Base-by-base conservation (phyloP, 2,888 invertebrate genomes). In the Drosophila villosipedis region DNA sequence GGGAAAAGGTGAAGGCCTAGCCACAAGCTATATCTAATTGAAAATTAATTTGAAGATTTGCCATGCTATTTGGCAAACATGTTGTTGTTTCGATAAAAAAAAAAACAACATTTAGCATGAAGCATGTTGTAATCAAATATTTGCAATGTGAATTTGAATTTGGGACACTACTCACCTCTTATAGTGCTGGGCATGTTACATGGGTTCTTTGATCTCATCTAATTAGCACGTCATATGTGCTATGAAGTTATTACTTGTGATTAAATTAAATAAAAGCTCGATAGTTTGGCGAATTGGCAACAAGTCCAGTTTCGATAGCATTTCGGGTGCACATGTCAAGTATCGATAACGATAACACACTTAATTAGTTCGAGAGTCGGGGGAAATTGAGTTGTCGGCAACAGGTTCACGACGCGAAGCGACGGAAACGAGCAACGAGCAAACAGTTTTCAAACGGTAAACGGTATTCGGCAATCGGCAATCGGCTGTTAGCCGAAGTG, bases 111-210 rank as follows among this genome's bases (percentile, higher is more conserved):
- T 75, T 75, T 47, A 50, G 66, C 49, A 39, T 19, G 37, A 7
- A 2, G 22, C 22, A 37, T 31, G 37, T 53, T 31, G 53, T 14
- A 53, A 47, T 28, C 5, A 3, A 16, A 57, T 28, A 6, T 9
- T 28, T 41, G 28, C 28, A 37, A 28, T 12, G 19, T 37, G 19
- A n/a, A 37, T 25, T 19, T 10, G 19, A 39, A 57, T n/a, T n/a
- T 30, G 4, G 30, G 30, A 41, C 16, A 83, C 92, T 91, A 83
- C 93, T 91, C 80, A 92, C 92, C 92, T 92, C 92, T 82, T 59
- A 92, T 92, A 68, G 92, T 92, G 86, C 92, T 92, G 79, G 92
- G 92, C 92, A 92, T 92, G 88, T 86, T 91, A 85, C 74, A 77
- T 79, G 64, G 62, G 74, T 90, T 84, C 60, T 69, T 76, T 55